A percentile compares a stretch with the other conserved stretches of the same genome.
phyloP scores from a whole-genome alignment of 2,888 invertebrate genomes.

The Pachydiplax longipennis region DNA sequence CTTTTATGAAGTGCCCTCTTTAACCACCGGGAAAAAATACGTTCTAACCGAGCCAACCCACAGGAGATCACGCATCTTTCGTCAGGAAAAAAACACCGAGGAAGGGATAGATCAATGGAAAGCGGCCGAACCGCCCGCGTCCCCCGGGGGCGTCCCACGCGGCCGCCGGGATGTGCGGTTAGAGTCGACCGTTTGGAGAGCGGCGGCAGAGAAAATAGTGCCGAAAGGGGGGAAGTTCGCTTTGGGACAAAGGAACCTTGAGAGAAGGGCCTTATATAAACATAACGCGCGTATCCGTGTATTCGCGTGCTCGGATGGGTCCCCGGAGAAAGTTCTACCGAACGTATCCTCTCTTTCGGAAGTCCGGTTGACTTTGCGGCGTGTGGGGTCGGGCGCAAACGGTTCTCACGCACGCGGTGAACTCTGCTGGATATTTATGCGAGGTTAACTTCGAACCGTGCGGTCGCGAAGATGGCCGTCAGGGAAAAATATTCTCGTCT shows the following conservation, averaged over 20 bases:
- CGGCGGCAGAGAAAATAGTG: neutral
- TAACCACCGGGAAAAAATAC: neutral
- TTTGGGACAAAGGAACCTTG: neutral
- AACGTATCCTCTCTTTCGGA: constrained; percentile 15
- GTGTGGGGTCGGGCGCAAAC: neutral
- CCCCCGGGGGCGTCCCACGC: neutral
- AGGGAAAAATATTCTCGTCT: neutral
- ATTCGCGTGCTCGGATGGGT: neutral
- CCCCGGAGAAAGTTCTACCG: neutral
- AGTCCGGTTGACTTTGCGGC: constrained; percentile 39
- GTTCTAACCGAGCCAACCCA: neutral
- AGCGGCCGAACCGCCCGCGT: neutral
- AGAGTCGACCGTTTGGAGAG: neutral
- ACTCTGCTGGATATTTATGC: neutral
- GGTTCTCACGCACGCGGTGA: neutral
- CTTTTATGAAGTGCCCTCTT: no score
- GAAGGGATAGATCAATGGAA: neutral
- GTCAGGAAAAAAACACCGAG: neutral
- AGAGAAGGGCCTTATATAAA: neutral
- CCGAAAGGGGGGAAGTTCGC: neutral
- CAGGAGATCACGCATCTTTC: neutral
- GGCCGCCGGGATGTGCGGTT: neutral
- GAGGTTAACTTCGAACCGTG: neutral
- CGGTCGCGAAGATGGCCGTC: neutral
- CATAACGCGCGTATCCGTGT: neutral